Conservation (phyloP, 2,113 vertebrate species). For the Xerus inauris region DNA sequence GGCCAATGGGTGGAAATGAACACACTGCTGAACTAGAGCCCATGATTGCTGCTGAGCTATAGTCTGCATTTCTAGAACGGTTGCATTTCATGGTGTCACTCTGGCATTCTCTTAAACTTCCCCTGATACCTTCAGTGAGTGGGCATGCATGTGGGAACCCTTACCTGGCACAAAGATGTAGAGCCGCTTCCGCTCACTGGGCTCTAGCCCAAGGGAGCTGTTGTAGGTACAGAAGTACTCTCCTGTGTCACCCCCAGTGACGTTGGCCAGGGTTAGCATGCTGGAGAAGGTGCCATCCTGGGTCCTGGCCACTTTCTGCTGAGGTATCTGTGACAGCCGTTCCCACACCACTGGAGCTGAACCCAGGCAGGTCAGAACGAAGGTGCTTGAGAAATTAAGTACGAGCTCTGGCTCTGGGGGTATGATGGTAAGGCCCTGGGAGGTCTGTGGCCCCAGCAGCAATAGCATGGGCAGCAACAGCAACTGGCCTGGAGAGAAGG, state of each 20-base stretch:
- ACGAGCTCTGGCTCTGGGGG: constrained; percentile 86
- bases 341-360: constrained; percentile 86
- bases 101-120: not conserved
- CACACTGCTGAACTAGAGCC: not conserved
- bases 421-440: constrained; percentile 83
- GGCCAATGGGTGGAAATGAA: not conserved
- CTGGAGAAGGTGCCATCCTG: constrained; percentile 82
- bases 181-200: constrained; percentile 82
- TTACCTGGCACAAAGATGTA: constrained; percentile 95
- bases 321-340: constrained; percentile 76
- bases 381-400: constrained; percentile 87
- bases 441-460: constrained; percentile 13
- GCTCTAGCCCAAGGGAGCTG: constrained; percentile 55
- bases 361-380: constrained; percentile 90
- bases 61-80: not conserved
- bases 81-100: not conserved
- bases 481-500: constrained; percentile 73
- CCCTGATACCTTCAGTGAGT: not conserved
- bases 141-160: not conserved
- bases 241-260: constrained; percentile 91
- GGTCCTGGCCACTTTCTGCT: not conserved
- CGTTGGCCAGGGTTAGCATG: constrained; percentile 86
- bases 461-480: constrained; percentile 56
- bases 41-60: too few species aligned
- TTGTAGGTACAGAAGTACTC: constrained; percentile 90